phyloP scores from a whole-genome alignment of 1,140 invertebrate genomes.

The Philotrypesis tridentata region DNA sequence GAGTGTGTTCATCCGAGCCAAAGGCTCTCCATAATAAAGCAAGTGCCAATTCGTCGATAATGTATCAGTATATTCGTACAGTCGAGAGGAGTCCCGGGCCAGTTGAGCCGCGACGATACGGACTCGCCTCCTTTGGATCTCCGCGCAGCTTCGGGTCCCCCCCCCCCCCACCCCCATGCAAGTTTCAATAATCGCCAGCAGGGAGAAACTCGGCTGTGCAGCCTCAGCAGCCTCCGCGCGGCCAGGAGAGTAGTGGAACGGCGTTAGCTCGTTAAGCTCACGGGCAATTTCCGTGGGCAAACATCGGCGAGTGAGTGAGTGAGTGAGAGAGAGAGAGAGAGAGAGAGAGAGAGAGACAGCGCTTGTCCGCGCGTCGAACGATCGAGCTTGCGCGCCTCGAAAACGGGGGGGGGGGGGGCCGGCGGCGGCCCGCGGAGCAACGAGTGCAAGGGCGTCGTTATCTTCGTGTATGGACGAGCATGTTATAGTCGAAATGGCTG shows the following conservation, averaged over 20 bases:
- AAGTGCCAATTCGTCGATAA: neutral
- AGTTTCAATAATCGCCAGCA: conserved; percentile 16
- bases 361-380: neutral
- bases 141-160: too few relatives aligned
- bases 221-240: neutral
- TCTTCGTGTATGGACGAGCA: neutral
- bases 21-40: neutral
- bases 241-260: neutral
- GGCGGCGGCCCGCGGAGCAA: neutral
- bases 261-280: conserved; percentile 11
- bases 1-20: too few relatives aligned
- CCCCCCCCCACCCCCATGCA: too few relatives aligned
- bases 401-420: neutral
- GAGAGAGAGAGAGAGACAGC: too few relatives aligned
- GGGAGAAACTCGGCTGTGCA: conserved; percentile 6
- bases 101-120: too few relatives aligned
- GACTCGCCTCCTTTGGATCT: too few relatives aligned
- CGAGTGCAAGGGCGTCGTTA: neutral
- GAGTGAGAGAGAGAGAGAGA: too few relatives aligned
- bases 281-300: conserved; percentile 35
- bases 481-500: neutral
- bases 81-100: too few relatives aligned
- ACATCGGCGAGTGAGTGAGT: too few relatives aligned
- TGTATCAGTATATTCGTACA: neutral
- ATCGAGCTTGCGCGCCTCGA: neutral